Evolutionary conservation across 2,797 vertebrate species (phyloP).

Genomic region (Sebastolobus alascanus): DNA sequence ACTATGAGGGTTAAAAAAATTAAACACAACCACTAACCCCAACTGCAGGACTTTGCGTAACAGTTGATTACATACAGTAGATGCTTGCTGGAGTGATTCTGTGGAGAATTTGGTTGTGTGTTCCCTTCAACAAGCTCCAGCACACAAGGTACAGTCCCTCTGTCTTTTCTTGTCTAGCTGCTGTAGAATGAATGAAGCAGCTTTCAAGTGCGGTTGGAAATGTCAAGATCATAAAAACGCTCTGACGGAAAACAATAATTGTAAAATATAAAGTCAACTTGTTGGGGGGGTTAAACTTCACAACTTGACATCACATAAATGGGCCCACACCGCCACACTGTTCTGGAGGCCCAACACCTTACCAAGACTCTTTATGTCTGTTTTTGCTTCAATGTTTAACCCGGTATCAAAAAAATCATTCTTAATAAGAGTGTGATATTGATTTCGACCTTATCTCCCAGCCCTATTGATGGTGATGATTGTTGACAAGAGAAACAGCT

Average conservation of each 20-base stretch:
- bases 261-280: neutral
- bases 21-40: neutral
- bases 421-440: neutral
- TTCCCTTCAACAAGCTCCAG: neutral
- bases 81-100: neutral
- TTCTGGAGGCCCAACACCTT: neutral
- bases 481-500: constrained; percentile 23
- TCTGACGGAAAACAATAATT: neutral
- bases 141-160: neutral
- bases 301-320: neutral
- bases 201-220: neutral
- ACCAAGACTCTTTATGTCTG: no score
- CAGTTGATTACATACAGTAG: neutral
- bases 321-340: neutral
- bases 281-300: neutral
- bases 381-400: neutral
- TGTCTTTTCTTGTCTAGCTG: neutral
- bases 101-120: neutral
- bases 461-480: neutral
- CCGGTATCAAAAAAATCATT: neutral
- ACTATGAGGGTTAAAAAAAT: neutral
- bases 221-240: neutral
- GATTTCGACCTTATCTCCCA: neutral
- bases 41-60: neutral
- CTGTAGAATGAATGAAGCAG: neutral